Base-by-base conservation (phyloP, 2,113 vertebrate species). In the Bettongia penicillata region DNA sequence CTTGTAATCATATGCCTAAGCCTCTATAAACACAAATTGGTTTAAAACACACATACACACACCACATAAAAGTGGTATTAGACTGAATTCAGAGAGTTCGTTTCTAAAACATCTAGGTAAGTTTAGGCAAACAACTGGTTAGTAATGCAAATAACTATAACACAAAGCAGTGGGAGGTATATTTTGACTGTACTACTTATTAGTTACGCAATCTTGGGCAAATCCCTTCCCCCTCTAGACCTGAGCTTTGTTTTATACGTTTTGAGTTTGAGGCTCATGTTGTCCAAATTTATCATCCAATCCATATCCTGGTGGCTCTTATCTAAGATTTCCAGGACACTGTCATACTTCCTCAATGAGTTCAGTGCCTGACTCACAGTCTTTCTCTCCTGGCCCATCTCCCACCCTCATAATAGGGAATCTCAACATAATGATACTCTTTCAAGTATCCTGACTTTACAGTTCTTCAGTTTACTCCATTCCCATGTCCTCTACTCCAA, bases 161-260 rank as follows among this genome's bases (percentile, higher is more conserved):
- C n/a, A 84, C 68, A 84, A 84, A 84, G n/a, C 68, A 84, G n/a
- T 84, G 68, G n/a, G 37, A 14, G 57, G 57, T 68, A 37, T 22
- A 19, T 77, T n/a, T 84, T 84, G 68, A 84, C 68, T 84, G 19
- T 43, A 43, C 68, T 43, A 43, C 19, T 43, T 48, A 50, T 22
- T 37, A 90, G 91, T 52, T 93, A 51, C 48, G 53, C 61, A 68
- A 95, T 50, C 90, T 91, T 31, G 53, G 51, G 48, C 31, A 94
- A 61, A 61, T 24, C 49, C 52, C 1, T 84, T 52, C 49, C 1
- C 37, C 92, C 43, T 94, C 47, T 93, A 93, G 91, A 51, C 47
- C 8, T 84, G 68, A 16, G 37, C 68, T 84, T 84, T 84, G 68
- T 84, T 84, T 84, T 84, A 84, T 43, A 84, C n/a, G 22, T 84